Percentiles rank a stretch among this genome's conserved stretches.
Conservation (phyloP, 2,113 vertebrate species). For the Chroicocephalus ridibundus region DNA sequence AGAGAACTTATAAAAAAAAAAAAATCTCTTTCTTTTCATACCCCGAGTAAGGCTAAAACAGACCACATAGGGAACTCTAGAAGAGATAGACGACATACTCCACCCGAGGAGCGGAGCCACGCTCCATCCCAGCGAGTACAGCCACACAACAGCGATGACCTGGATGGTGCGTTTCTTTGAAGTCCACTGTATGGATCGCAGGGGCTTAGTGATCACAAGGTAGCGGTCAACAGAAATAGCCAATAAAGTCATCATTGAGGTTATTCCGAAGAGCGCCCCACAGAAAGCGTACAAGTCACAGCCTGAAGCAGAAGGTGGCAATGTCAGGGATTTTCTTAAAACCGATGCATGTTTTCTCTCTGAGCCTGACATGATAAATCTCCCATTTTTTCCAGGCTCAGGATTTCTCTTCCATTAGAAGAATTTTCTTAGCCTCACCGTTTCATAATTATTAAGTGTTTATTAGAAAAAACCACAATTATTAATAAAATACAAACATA, state of each 20-base stretch:
- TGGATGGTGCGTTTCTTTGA: slow-evolving; percentile 55
- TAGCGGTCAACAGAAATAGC: slow-evolving; percentile 73
- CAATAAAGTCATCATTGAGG: slow-evolving; percentile 74
- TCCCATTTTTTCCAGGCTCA: neutral
- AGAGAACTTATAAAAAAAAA: neutral
- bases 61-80: rapidly evolving
- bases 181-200: slow-evolving; percentile 65
- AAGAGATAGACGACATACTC: slow-evolving; percentile 59
- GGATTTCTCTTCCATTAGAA: neutral
- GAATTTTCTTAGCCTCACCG: neutral
- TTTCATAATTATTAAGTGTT: neutral
- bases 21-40: neutral
- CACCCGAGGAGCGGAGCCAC: slow-evolving; percentile 67
- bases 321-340: neutral
- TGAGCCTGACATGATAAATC: neutral
- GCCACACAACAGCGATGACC: slow-evolving; percentile 56
- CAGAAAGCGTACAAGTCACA: slow-evolving; percentile 74
- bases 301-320: slow-evolving; percentile 40
- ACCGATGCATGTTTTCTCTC: neutral
- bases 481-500: neutral
- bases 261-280: slow-evolving; percentile 72
- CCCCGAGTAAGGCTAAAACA: neutral
- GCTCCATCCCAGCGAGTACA: slow-evolving; percentile 67
- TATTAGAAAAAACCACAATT: neutral
- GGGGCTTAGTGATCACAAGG: slow-evolving; percentile 70